Percentiles rank a stretch among this genome's conserved stretches.
These are phyloP conservation scores for Tetranychus piercei DNA, from an alignment of 2,888 invertebrate species.

Conservation along the genomic window DNA sequence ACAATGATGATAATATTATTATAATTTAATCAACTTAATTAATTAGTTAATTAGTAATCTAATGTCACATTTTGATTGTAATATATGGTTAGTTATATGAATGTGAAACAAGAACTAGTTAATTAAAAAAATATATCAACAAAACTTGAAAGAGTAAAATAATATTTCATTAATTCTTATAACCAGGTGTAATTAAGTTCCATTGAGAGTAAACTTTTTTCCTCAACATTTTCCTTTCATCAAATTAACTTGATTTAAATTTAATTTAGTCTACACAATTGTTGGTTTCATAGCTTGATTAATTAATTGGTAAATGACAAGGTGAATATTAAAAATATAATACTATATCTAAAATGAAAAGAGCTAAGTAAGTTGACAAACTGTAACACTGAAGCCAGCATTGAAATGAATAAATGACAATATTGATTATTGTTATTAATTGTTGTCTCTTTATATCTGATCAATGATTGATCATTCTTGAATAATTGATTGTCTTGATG, in stretches of 20 bases:
- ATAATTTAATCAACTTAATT: not conserved
- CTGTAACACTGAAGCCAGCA: too few relatives aligned
- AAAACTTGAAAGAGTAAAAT: not conserved
- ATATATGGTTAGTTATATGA: not conserved
- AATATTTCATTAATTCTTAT: not conserved
- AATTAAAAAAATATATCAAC: not conserved
- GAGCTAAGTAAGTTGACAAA: too few relatives aligned
- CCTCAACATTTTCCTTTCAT: not conserved
- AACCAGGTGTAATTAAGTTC: not conserved
- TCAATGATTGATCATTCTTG: not conserved
- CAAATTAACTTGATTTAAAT: not conserved
- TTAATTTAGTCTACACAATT: not conserved
- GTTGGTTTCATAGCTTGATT: not conserved
- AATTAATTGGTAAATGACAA: not conserved
- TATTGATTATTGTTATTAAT: not conserved
- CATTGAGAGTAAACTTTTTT: not conserved
- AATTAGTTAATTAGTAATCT: not conserved
- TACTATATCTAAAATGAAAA: too few relatives aligned
- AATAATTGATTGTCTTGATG: not conserved
- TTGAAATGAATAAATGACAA: too few relatives aligned
- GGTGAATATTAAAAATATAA: not conserved
- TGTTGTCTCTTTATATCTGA: not conserved
- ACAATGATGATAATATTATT: not conserved
- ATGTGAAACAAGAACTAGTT: not conserved
- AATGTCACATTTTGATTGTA: not conserved